phyloP scores from a whole-genome alignment of 2,113 vertebrate species.

The Planiliza haematocheilus region DNA sequence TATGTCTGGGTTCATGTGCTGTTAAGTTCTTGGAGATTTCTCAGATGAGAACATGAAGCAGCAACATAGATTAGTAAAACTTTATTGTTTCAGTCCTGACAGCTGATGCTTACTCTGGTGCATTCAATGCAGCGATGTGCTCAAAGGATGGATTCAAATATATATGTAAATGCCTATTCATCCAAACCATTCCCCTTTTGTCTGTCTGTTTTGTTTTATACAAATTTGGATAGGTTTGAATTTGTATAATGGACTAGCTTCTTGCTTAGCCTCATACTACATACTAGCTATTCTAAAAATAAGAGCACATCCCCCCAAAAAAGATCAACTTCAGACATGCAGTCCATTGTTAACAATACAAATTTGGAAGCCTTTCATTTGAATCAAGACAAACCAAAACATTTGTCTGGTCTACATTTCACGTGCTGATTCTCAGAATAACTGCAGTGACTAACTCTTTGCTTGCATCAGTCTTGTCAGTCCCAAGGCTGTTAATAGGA shows the following conservation, averaged over 20 bases:
- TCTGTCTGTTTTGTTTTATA: no score
- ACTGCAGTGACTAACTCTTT: slow-evolving; percentile 17
- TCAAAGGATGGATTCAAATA: background rate
- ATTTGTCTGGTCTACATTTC: background rate
- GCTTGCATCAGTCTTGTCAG: slow-evolving; percentile 48
- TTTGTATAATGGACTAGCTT: no score
- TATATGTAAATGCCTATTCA: no score
- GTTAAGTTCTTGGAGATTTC: background rate
- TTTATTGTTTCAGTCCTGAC: slow-evolving; percentile 27
- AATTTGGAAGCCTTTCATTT: no score
- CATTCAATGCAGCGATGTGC: background rate
- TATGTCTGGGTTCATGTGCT: background rate
- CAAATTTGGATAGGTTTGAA: no score
- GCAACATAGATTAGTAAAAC: slow-evolving; percentile 64
- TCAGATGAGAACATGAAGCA: slow-evolving; percentile 13
- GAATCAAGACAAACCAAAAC: background rate
- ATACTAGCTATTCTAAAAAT: no score
- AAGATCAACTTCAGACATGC: no score
- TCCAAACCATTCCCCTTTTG: no score
- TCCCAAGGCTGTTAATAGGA: slow-evolving; percentile 45
- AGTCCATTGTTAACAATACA: background rate
- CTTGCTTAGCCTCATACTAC: no score
- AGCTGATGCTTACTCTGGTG: background rate
- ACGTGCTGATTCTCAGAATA: background rate
- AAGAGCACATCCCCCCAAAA: no score